Evolutionary conservation across 2,888 invertebrate species (phyloP).

Genomic region (Chloroclysta siterata): DNA sequence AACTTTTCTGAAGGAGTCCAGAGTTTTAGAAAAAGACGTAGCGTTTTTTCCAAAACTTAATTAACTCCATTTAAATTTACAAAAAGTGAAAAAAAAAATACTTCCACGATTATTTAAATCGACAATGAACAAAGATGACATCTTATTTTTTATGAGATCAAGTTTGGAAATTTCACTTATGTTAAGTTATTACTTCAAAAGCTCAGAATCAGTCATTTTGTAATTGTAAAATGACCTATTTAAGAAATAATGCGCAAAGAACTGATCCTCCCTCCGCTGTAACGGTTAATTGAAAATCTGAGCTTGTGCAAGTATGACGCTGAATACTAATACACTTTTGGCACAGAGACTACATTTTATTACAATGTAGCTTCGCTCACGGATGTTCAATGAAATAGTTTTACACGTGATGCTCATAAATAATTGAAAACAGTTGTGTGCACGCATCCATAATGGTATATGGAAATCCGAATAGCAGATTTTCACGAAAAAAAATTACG

Average conservation of each 20-base stretch:
- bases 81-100: not conserved
- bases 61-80: not conserved
- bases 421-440: constrained; percentile 20
- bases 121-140: too few relatives aligned
- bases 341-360: constrained; percentile 30
- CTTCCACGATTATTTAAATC: too few relatives aligned
- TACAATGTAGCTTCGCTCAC: constrained; percentile 22
- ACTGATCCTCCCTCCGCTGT: not conserved
- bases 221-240: not conserved
- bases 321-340: constrained; percentile 35
- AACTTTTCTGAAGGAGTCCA: constrained; percentile 12
- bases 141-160: not conserved
- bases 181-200: not conserved
- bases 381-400: constrained; percentile 30
- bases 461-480: constrained; percentile 8
- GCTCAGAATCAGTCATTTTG: not conserved
- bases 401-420: constrained; percentile 28
- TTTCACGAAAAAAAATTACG: not conserved
- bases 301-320: constrained; percentile 23
- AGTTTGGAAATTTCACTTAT: not conserved
- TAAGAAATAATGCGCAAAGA: constrained; percentile 6
- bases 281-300: constrained; percentile 21
- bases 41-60: constrained; percentile 2
- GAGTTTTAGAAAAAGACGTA: constrained; percentile 17
- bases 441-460: constrained; percentile 9